Evolutionary conservation across 2,113 vertebrate genomes (phyloP).

Genomic region (Pterocles gutturalis): DNA sequence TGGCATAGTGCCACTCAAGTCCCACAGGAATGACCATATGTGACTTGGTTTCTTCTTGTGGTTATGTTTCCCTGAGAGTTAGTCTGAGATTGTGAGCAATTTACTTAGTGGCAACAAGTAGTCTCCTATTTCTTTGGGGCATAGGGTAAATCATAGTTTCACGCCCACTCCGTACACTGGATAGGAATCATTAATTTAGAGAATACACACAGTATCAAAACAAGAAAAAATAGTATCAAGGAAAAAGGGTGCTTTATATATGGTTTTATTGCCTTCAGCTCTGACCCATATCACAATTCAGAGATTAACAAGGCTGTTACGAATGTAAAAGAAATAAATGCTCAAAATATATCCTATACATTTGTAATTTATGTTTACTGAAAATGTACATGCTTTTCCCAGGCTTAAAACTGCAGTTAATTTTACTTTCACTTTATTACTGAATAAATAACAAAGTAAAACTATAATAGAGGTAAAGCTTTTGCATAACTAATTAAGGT

Average conservation of each 20-base stretch:
- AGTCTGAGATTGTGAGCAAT: neutral
- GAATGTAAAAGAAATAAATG: neutral
- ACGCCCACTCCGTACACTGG: accelerated
- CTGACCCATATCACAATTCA: neutral
- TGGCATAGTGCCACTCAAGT: neutral
- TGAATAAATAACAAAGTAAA: neutral
- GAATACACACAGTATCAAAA: neutral
- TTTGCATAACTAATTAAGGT: neutral
- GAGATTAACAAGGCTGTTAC: neutral
- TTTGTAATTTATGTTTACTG: neutral
- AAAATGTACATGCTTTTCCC: neutral
- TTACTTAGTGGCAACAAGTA: neutral
- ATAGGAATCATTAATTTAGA: neutral
- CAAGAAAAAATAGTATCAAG: neutral
- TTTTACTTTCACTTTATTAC: neutral
- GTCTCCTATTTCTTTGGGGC: neutral
- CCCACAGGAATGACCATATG: neutral
- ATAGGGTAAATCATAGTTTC: neutral
- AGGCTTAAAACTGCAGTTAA: neutral
- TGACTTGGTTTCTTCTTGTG: neutral
- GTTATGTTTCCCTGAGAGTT: neutral
- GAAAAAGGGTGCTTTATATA: neutral
- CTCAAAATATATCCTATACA: neutral
- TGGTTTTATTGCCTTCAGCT: neutral
- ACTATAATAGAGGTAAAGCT: neutral